phyloP scores from a whole-genome alignment of 2,888 invertebrate species.

The Psylliodes chrysocephalus region DNA sequence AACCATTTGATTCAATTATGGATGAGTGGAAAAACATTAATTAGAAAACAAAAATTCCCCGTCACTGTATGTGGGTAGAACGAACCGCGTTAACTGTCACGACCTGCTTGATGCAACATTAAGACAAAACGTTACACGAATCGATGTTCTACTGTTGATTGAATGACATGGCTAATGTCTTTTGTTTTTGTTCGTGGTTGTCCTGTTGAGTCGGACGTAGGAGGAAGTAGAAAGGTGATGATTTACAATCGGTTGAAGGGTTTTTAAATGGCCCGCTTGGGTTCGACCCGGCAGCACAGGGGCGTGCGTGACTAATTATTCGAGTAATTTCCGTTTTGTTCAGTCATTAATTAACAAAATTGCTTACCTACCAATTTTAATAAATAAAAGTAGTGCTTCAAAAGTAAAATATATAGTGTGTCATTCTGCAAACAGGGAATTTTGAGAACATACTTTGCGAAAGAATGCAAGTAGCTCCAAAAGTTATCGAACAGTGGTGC shows the following conservation, averaged over 20 bases:
- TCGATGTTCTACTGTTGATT: slow-evolving; percentile 43
- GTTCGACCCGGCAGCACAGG: neutral
- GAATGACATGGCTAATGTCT: slow-evolving; percentile 35
- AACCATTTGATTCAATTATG: too few relatives aligned
- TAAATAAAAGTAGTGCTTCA: too few relatives aligned
- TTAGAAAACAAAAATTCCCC: too few relatives aligned
- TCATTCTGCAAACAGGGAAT: too few relatives aligned
- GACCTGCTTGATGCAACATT: slow-evolving; percentile 36
- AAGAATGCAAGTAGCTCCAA: too few relatives aligned
- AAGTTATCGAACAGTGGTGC: too few relatives aligned
- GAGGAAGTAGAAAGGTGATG: slow-evolving; percentile 22
- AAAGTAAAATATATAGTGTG: too few relatives aligned
- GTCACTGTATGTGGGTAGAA: neutral
- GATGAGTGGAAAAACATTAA: too few relatives aligned
- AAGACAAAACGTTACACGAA: slow-evolving; percentile 42
- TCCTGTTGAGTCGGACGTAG: slow-evolving; percentile 20
- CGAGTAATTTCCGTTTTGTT: too few relatives aligned
- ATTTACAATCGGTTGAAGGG: slow-evolving; percentile 20
- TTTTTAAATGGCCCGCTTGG: neutral
- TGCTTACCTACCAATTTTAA: too few relatives aligned
- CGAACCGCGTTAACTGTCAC: slow-evolving; percentile 35
- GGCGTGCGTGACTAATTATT: neutral
- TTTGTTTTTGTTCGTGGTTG: slow-evolving; percentile 31
- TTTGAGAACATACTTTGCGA: too few relatives aligned
- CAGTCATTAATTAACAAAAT: too few relatives aligned